Percentiles rank a stretch among this genome's conserved stretches.
These are phyloP conservation scores for Papilio gigon DNA, from an alignment of 2,888 invertebrate species.

Conservation along the genomic window DNA sequence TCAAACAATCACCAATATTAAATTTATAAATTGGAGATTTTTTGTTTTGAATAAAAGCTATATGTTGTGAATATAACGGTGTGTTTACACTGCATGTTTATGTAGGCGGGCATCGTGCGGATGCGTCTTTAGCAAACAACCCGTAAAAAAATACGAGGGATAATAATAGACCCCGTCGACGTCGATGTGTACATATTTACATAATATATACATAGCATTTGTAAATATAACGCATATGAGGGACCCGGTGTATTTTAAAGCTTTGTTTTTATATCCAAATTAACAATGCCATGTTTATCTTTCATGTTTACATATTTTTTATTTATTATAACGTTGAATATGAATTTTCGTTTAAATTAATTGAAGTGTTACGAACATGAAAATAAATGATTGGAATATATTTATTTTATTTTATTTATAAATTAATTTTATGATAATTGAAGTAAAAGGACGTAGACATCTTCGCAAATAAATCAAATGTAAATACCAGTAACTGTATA, in stretches of 20 bases:
- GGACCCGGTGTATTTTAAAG: slow-evolving; percentile 54
- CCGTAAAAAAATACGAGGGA: slow-evolving; percentile 79
- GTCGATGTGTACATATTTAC: slow-evolving; percentile 50
- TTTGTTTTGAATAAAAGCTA: slow-evolving; percentile 61
- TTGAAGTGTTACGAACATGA: not conserved
- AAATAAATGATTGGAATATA: not conserved
- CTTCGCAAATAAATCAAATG: too few species aligned
- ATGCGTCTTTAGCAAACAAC: slow-evolving; percentile 80
- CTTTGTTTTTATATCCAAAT: slow-evolving; percentile 61
- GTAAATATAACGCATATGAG: slow-evolving; percentile 55
- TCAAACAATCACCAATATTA: not conserved
- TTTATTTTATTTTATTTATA: not conserved
- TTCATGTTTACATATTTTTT: slow-evolving; percentile 44
- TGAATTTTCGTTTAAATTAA: slow-evolving; percentile 17
- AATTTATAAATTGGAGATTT: not conserved
- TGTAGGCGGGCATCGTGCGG: slow-evolving; percentile 75
- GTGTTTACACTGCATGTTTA: slow-evolving; percentile 77
- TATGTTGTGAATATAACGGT: slow-evolving; percentile 72
- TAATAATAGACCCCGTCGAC: slow-evolving; percentile 60
- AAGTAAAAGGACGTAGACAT: not conserved
- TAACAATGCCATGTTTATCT: slow-evolving; percentile 57
- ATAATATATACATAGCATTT: slow-evolving; percentile 55
- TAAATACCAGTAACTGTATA: too few species aligned
- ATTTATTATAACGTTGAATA: slow-evolving; percentile 39
- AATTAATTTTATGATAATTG: not conserved